These are phyloP conservation scores for Bothrops jararaca DNA, from an alignment of 2,113 vertebrate genomes.

Conservation along the genomic window DNA sequence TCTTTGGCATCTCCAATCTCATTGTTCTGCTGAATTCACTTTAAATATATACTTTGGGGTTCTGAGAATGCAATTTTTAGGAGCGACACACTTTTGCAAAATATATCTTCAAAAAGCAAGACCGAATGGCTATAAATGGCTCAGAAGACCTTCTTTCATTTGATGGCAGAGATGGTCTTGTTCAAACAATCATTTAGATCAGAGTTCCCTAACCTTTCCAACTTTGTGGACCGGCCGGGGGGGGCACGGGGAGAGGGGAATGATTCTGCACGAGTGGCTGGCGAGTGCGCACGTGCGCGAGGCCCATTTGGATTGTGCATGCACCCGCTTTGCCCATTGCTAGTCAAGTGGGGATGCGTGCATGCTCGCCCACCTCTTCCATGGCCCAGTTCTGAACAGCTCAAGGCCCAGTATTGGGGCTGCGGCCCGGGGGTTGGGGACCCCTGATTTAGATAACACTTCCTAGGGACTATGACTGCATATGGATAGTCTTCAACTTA, in stretches of 20 bases:
- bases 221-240: fast-evolving
- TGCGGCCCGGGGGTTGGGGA: no score
- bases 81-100: neutral
- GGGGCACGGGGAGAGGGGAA: neutral
- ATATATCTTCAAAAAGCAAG: neutral
- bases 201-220: neutral
- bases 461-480: neutral
- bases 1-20: constrained; percentile 15
- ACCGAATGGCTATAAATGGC: neutral
- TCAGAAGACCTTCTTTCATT: neutral
- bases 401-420: no score
- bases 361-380: no score
- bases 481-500: neutral
- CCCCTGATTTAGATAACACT: neutral
- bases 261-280: neutral
- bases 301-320: no score
- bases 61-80: neutral
- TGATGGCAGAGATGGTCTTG: neutral
- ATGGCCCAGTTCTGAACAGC: no score
- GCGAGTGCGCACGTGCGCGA: no score
- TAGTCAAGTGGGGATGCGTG: no score
- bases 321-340: no score
- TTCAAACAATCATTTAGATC: neutral
- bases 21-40: neutral
- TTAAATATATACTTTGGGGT: neutral